These are phyloP conservation scores for Phaonia tiefii DNA, from an alignment of 2,888 invertebrate species.

Conservation along the genomic window DNA sequence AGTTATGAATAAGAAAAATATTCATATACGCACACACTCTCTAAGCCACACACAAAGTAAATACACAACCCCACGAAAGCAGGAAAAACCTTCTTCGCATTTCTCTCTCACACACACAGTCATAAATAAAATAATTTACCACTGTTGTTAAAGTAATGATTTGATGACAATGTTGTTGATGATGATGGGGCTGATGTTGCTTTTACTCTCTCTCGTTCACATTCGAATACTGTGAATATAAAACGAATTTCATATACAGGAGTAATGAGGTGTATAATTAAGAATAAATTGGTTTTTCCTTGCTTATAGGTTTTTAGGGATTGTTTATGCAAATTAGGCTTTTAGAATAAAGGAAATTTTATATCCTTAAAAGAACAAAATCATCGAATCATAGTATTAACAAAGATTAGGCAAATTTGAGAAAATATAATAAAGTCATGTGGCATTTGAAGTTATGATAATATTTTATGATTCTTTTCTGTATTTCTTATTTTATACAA, in stretches of 20 bases:
- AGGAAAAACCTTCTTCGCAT: neutral
- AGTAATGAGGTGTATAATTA: constrained; percentile 64
- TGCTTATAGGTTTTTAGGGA: too few relatives aligned
- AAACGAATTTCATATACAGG: constrained; percentile 59
- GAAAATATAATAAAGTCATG: too few relatives aligned
- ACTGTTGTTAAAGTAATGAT: constrained; percentile 31
- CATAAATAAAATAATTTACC: constrained; percentile 31
- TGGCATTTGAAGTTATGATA: too few relatives aligned
- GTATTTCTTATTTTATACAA: too few relatives aligned
- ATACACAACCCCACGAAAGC: too few relatives aligned
- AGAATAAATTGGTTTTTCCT: constrained; percentile 54
- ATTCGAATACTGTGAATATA: constrained; percentile 32
- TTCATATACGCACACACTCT: neutral
- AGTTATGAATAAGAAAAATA: constrained; percentile 5
- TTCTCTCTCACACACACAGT: neutral
- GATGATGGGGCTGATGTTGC: too few relatives aligned
- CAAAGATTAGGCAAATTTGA: constrained; percentile 3
- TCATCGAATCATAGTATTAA: neutral
- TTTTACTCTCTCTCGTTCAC: too few relatives aligned
- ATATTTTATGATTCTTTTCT: too few relatives aligned
- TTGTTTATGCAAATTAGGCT: too few relatives aligned
- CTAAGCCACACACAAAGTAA: neutral
- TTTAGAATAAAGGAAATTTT: too few relatives aligned
- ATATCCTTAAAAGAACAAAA: too few relatives aligned
- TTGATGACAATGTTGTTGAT: constrained; percentile 22